Base-by-base conservation (phyloP, 2,888 invertebrate species). In the Sphaerophoria rueppellii region DNA sequence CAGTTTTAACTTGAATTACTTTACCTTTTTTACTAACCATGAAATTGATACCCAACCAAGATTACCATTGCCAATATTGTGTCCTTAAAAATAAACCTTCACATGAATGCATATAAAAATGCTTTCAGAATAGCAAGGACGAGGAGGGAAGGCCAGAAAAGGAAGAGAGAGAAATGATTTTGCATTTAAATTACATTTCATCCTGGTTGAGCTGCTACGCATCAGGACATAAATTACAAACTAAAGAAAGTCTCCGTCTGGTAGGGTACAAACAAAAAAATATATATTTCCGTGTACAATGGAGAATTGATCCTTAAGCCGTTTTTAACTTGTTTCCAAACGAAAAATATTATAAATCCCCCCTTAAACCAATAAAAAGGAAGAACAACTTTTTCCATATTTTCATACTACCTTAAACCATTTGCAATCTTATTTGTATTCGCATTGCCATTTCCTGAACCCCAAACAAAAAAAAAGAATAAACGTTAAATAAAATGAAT, bases 171-270 rank as follows among this genome's bases (percentile, higher is more conserved):
- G 48, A 12, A 14, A 69, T 80, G 71, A 67, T 80, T 85, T 85
- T 85, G 81, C 83, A 85, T 85, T 85, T 85, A 85, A 85, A 85
- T 85, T 85, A 85, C 83, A 80, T 85, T 85, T 85, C 80, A 80
- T 85, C 80, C 75, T 81, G 83, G 71, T 85, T 85, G 83, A 85
- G 80, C 63, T 80, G 83, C 80, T 80, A 67, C 83, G 67, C 71
- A 80, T 80, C 71, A 81, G 76, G 81, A 85, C 75, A 85, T 85
- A 85, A 85, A 85, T 85, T 85, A 52, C 55, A 24, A 48, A 65
- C 58, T 14, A 65, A 52, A 60, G n/a, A 48, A 32, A 34, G 37
- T 43, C 40, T 61, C 37, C 50, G 61, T 16, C 55, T 61, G 61
- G 37, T 24, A 24, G 24, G 24, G 24, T 24, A 24, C 24, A 24